Conservation (phyloP, 2,888 invertebrate genomes). For the Schrankia costaestrigalis region DNA sequence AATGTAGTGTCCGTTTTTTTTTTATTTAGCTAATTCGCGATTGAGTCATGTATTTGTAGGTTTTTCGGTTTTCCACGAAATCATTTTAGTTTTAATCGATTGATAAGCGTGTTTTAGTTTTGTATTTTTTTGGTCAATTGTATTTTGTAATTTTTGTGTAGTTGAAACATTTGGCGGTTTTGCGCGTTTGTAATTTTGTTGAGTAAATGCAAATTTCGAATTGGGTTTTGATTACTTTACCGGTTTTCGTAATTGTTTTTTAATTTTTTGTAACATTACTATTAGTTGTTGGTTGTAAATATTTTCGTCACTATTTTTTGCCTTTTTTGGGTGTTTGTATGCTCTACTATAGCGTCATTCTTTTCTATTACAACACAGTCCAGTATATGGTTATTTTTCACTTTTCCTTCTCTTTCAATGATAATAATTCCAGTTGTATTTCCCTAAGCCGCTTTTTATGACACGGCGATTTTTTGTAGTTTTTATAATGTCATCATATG, state of each 20-base stretch:
- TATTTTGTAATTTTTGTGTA: conserved; percentile 41
- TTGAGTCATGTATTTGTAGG: conserved; percentile 73
- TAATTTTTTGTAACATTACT: no score
- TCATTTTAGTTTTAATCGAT: conserved; percentile 46
- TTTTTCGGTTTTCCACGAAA: conserved; percentile 40
- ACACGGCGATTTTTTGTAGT: no score
- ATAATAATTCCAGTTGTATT: no score
- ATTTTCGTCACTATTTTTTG: no score
- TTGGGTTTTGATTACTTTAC: conserved; percentile 13
- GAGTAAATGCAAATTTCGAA: conserved; percentile 24
- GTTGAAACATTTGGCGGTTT: conserved; percentile 20
- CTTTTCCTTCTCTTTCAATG: no score
- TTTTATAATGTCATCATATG: no score
- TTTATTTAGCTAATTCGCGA: conserved; percentile 67
- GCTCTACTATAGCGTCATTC: no score
- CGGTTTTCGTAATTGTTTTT: conserved; percentile 15
- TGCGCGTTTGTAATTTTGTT: conserved; percentile 17
- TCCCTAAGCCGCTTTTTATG: no score
- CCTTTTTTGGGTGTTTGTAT: no score
- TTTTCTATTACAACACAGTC: no score
- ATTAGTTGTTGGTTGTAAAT: no score
- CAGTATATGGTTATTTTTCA: no score
- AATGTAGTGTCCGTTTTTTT: conserved; percentile 70
- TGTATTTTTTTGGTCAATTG: conserved; percentile 41
- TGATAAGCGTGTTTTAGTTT: conserved; percentile 44